These are phyloP conservation scores for Onychomys arenicola DNA, from an alignment of 2,797 vertebrate genomes.

Conservation along the genomic window DNA sequence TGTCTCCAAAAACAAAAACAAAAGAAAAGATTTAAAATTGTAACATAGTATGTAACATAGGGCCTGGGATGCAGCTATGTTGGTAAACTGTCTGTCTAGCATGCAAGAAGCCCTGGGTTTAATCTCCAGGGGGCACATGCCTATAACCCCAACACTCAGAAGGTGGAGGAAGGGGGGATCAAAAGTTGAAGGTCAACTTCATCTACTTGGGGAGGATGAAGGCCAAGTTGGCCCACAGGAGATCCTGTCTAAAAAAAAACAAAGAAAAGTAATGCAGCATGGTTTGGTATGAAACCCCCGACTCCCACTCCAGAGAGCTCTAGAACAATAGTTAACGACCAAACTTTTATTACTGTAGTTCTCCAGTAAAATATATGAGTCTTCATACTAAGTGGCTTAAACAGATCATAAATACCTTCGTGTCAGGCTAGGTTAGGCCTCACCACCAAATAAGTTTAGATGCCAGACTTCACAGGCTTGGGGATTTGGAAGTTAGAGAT, in stretches of 20 bases:
- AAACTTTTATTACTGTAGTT: slow-evolving; percentile 47
- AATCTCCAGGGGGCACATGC: not conserved
- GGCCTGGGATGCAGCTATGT: not conserved
- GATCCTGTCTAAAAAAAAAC: not conserved
- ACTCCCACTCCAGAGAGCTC: not conserved
- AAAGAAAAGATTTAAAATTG: not conserved
- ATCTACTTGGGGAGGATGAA: not conserved
- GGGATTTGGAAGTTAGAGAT: not conserved
- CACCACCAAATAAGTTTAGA: slow-evolving; percentile 59
- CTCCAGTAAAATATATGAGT: slow-evolving; percentile 49
- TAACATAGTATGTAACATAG: not conserved
- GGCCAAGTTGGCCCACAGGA: not conserved
- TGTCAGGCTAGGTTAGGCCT: slow-evolving; percentile 51
- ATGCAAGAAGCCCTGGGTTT: not conserved
- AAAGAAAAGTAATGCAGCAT: not conserved
- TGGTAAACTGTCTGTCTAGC: not conserved
- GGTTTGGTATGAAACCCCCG: not conserved
- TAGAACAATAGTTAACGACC: not conserved
- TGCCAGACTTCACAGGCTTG: slow-evolving; percentile 19
- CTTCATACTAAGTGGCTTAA: slow-evolving; percentile 53
- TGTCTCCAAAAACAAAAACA: not conserved
- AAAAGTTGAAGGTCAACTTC: not conserved
- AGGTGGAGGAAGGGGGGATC: not conserved
- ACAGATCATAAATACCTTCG: slow-evolving; percentile 64
- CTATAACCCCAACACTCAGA: not conserved